Base-by-base conservation (phyloP, 2,797 vertebrate genomes). In the Gymnoscopelus microlampas region DNA sequence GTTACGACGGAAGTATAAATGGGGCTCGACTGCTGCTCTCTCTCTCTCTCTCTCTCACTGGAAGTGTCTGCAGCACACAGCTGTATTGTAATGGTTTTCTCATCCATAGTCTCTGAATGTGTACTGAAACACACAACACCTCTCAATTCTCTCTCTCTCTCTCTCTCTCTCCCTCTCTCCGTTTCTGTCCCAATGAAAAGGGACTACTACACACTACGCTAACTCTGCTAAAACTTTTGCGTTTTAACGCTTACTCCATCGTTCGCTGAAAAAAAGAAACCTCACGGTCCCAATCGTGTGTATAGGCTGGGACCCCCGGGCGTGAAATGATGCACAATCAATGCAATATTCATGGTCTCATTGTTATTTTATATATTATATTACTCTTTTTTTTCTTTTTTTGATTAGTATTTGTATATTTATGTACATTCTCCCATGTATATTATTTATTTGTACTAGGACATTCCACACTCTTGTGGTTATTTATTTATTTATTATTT, bases 241-340 rank as follows among this genome's bases (percentile, higher is more conserved):
- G 66, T 76, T 55, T 55, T 77, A 84, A 85, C 61, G 72, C 39
- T 44, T 44, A 51, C 4, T 50, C n/a, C 4, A 51, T 87, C 85
- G 39, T 90, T 88, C 90, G 87, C 89, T 85, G 92, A 88, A 44
- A 44, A 44, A 44, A 44, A 44, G 39, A 44, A 89, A 84, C 91
- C 91, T 68, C 73, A 56, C 63, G 61, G 74, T 53, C 23, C 64
- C 55, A 66, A 56, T 68, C 71, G 75, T 92, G 89, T 89, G 88
- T 89, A 44, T 44, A 84, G 81, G 86, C 88, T 88, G 90, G 90
- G 90, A 91, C 89, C 92, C 39, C 39, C 8, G 71, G 74, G 78
- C 77, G 91, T 93, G 89, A 86, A 86, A 94, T 93, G 95, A 94
- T 93, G 95, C 95, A 96, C 94, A 94, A 95, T 91, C 95, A 96